phyloP scores from a whole-genome alignment of 2,113 vertebrate genomes.

The Phoenicopterus ruber region DNA sequence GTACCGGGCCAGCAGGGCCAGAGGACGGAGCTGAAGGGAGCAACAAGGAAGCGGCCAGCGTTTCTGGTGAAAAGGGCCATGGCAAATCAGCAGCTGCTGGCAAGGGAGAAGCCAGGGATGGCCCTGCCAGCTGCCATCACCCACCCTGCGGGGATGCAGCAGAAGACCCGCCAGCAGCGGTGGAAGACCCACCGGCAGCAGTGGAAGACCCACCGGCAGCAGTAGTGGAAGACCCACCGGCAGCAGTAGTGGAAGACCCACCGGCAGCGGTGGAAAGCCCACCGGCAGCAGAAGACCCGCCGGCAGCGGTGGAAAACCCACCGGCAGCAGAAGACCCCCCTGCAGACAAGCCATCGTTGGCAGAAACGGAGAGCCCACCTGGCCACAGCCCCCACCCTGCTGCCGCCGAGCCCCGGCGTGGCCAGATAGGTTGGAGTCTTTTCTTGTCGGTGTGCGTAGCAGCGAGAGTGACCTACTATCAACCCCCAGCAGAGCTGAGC shows the following conservation, averaged over 20 bases:
- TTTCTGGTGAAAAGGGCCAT: not conserved
- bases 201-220: not conserved
- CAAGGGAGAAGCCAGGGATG: not conserved
- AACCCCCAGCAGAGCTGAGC: not conserved
- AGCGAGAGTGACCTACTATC: not conserved
- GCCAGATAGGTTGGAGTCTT: conserved; percentile 52
- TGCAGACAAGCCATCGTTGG: not conserved
- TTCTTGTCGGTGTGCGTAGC: conserved; percentile 27
- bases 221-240: not conserved
- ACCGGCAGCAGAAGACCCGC: not conserved
- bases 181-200: not conserved
- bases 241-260: not conserved
- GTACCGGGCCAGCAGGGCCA: not conserved
- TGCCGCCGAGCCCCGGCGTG: fast-evolving
- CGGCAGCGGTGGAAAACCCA: not conserved
- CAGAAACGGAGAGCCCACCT: not conserved
- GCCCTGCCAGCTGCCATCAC: not conserved
- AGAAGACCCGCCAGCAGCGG: not conserved
- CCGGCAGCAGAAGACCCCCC: not conserved
- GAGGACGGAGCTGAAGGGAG: not conserved
- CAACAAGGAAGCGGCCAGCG: fast-evolving
- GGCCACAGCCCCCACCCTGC: not conserved
- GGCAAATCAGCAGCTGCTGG: not conserved
- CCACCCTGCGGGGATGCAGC: not conserved
- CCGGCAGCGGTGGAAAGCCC: not conserved